phyloP scores from a whole-genome alignment of 2,797 vertebrate genomes.

The Pseudochromis fuscus region DNA sequence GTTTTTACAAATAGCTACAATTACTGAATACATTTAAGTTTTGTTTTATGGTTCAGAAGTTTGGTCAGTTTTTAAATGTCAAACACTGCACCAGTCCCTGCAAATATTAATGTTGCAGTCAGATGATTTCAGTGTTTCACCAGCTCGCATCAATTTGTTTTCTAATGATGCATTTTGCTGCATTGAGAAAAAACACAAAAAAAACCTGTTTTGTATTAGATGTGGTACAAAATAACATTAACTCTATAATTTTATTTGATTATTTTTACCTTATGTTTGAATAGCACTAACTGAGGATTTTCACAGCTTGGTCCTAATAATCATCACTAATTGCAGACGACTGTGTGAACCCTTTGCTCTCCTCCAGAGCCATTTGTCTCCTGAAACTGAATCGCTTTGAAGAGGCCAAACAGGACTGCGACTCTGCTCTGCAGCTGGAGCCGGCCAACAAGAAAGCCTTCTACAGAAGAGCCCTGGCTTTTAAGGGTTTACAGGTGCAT shows the following conservation, averaged over 20 bases:
- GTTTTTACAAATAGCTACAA: background rate
- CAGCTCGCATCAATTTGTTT: background rate
- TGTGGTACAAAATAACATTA: background rate
- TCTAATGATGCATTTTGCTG: background rate
- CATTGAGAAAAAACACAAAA: background rate
- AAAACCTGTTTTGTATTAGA: background rate
- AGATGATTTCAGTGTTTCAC: background rate
- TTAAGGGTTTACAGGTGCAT: conserved; percentile 93
- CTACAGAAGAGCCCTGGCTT: conserved; percentile 93
- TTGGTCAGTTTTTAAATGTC: background rate
- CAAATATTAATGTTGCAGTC: background rate
- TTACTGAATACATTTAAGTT: too few species aligned
- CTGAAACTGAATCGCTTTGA: conserved; percentile 90
- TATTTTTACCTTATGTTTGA: too few species aligned
- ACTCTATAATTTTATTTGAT: background rate
- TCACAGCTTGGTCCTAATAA: background rate
- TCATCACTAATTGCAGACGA: background rate
- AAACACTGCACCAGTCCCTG: background rate
- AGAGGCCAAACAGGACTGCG: conserved; percentile 94
- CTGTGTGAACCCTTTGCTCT: conserved; percentile 5
- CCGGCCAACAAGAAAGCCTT: conserved; percentile 92
- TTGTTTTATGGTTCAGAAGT: too few species aligned
- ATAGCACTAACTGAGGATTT: background rate
- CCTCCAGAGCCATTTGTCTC: conserved; percentile 91
- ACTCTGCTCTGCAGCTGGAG: conserved; percentile 90